Evolutionary conservation across 2,797 vertebrate species (phyloP).

Genomic region (Typhlichthys subterraneus): DNA sequence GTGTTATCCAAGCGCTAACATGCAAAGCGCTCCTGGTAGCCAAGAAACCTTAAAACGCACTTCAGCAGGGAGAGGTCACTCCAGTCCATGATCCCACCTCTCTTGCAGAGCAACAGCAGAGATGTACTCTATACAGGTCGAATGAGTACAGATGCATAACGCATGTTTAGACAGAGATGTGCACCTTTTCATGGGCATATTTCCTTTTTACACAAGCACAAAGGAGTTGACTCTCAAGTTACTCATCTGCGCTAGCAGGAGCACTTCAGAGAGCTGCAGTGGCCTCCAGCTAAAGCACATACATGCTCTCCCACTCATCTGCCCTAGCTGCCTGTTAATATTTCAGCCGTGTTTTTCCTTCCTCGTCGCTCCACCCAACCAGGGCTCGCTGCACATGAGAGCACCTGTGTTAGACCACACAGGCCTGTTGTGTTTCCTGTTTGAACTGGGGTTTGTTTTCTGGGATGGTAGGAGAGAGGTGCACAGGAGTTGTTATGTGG

Average conservation of each 20-base stretch:
- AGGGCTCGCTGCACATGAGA: constrained; percentile 8
- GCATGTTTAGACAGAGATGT: too few relatives aligned
- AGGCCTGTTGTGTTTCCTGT: neutral
- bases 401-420: constrained; percentile 4
- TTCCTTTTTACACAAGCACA: too few relatives aligned
- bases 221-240: neutral
- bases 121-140: too few relatives aligned
- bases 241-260: constrained; percentile 1
- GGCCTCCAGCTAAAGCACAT: constrained; percentile 41
- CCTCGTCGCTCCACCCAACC: constrained; percentile 13
- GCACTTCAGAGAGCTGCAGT: constrained; percentile 17
- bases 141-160: too few relatives aligned
- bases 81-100: too few relatives aligned
- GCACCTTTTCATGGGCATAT: too few relatives aligned
- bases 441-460: neutral
- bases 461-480: neutral
- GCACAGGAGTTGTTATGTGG: neutral
- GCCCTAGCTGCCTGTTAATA: constrained; percentile 42
- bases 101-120: too few relatives aligned
- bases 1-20: too few relatives aligned
- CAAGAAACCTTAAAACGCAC: too few relatives aligned
- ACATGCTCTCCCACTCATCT: constrained; percentile 22
- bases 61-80: too few relatives aligned
- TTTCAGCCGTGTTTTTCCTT: constrained; percentile 28
- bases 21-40: too few relatives aligned